Evolutionary conservation across 1,140 invertebrate species (phyloP), one percentile per base, ranked within the genome.

Genomic region (Lucilia cuprina): DNA sequence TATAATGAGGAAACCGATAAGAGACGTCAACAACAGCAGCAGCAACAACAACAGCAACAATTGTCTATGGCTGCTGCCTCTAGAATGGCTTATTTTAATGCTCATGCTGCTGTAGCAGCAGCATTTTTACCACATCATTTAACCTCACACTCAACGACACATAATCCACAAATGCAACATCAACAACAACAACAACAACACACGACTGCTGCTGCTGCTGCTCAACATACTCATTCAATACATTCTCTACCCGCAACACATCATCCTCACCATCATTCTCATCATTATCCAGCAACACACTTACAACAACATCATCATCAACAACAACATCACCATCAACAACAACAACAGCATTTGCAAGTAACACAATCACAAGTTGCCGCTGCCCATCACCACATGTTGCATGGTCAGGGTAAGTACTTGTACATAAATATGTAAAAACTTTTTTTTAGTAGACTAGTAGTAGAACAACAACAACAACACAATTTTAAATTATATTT

Each of bases 51-150:
- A 85, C 93, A 93, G 84, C 93, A 93, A 85, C 93, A 93, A 85
- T 93, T 94, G 89, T 93, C 94, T 47, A 91, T 94, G 91, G 94
- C 94, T 86, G 94, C 94, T 85, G 95, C 96, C 70, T 95, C 94
- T 84, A 92, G 96, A 85, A 96, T 96, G 93, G 95, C 95, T n/a
- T 96, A 96, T 87, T 95, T 96, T 88, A 96, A 97, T 91, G 96
- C 96, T 47, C 96, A 96, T 90, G 96, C 96, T 25, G 96, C 96
- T 12, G 96, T 96, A n/a, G 96, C 96, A 1, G 96, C 96, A 8
- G 96, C 96, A 75, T 97, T 97, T 92, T 92, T 97, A 85, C 96
- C 95, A 21, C 94, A 94, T 85, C 94, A 94, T 85, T 83, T 85
- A 34, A 19, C 35, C 13, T 9, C 34, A 47, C 34, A 35, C 34